Conservation (phyloP, 2,113 vertebrate genomes). For the Ceyx melanurus region DNA sequence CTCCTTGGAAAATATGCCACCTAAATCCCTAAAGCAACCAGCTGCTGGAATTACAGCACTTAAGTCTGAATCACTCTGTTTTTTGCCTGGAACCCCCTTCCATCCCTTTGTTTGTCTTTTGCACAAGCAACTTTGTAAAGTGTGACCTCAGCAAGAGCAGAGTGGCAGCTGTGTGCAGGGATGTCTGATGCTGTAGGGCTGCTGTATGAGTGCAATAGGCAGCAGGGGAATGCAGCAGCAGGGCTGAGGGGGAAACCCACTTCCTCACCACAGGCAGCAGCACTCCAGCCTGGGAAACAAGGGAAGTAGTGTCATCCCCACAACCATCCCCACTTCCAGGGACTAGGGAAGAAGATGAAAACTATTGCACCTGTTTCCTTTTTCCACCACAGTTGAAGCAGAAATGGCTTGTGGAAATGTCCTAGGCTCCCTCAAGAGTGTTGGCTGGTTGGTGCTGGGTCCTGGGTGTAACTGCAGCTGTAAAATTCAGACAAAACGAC, state of each 20-base stretch:
- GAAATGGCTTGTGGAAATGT: background rate
- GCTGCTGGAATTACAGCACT: background rate
- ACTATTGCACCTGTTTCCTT: background rate
- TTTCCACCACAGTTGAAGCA: background rate
- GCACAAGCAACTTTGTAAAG: rapidly evolving
- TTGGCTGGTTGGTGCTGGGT: background rate
- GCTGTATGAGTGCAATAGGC: background rate
- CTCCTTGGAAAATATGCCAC: background rate
- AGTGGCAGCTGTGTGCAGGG: rapidly evolving
- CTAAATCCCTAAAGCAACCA: background rate
- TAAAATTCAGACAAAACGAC: background rate
- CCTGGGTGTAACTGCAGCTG: background rate
- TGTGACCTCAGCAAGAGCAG: background rate
- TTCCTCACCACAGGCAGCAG: background rate
- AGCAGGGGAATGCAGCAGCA: background rate
- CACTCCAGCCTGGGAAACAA: background rate
- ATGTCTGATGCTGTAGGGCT: background rate
- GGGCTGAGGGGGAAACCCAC: background rate
- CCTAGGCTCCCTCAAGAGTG: background rate
- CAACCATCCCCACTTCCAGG: rapidly evolving
- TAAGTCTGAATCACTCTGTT: background rate
- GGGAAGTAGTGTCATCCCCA: background rate
- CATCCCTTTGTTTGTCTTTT: background rate
- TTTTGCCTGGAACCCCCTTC: background rate
- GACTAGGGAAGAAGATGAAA: background rate